Percentiles rank a stretch among this genome's conserved stretches.
These are phyloP conservation scores for Takifugu flavidus DNA, from an alignment of 2,113 vertebrate species.

Conservation along the genomic window DNA sequence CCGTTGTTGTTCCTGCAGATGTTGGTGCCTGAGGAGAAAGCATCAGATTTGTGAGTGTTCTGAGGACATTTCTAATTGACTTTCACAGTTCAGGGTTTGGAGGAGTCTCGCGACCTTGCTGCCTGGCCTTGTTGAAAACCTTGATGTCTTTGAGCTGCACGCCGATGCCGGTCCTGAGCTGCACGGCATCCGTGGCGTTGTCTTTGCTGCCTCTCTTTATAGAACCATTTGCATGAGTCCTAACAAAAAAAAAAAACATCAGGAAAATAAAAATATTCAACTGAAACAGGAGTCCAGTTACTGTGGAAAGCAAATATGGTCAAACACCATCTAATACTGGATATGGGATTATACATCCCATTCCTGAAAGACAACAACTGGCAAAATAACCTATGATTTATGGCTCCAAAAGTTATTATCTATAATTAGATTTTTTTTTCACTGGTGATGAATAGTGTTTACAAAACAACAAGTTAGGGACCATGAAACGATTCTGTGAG, in stretches of 20 bases:
- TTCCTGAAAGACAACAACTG: no score
- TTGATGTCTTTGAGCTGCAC: constrained; percentile 98
- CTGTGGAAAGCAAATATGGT: no score
- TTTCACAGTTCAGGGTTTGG: not conserved
- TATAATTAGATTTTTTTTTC: no score
- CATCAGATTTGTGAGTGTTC: no score
- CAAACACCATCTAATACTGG: no score
- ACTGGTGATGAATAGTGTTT: no score
- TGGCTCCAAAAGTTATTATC: not conserved
- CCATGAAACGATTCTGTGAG: constrained; percentile 1
- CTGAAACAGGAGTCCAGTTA: not conserved
- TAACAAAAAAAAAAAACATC: constrained; percentile 37
- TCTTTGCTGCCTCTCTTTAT: constrained; percentile 96
- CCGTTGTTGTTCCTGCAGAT: constrained; percentile 88
- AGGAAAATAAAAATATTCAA: not conserved
- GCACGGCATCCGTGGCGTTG: constrained; percentile 90
- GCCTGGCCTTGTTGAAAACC: constrained; percentile 92
- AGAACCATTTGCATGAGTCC: constrained; percentile 95
- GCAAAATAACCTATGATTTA: no score
- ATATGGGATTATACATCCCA: no score
- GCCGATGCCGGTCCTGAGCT: constrained; percentile 89
- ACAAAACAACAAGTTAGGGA: not conserved
- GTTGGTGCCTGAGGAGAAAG: constrained; percentile 82
- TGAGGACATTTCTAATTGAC: not conserved
- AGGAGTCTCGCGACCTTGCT: constrained; percentile 77